A percentile compares a stretch with the other conserved stretches of the same genome.
phyloP scores from a whole-genome alignment of 2,113 vertebrate species.

The Numida meleagris region DNA sequence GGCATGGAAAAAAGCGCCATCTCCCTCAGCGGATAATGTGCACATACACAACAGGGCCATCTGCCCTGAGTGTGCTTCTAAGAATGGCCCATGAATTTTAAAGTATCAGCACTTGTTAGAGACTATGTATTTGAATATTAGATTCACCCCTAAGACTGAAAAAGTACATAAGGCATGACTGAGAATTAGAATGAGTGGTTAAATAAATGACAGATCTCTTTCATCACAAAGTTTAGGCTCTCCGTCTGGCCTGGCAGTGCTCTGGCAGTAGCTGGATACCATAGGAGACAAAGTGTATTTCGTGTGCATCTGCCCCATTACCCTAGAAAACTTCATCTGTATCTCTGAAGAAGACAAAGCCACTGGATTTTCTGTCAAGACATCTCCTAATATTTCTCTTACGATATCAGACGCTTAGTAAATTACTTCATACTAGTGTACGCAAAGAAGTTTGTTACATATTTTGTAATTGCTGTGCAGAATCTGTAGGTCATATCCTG shows the following conservation, averaged over 20 bases:
- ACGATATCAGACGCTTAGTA: slow-evolving; percentile 54
- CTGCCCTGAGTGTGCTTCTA: slow-evolving; percentile 67
- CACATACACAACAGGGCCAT: slow-evolving; percentile 46
- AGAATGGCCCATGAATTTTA: slow-evolving; percentile 50
- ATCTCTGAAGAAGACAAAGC: slow-evolving; percentile 77
- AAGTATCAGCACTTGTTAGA: slow-evolving; percentile 58
- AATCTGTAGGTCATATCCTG: not conserved
- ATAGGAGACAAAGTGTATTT: slow-evolving; percentile 74
- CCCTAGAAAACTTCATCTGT: slow-evolving; percentile 89
- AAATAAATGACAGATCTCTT: slow-evolving; percentile 57
- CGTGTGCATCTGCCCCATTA: slow-evolving; percentile 79
- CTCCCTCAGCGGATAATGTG: slow-evolving; percentile 23
- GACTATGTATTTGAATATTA: slow-evolving; percentile 24
- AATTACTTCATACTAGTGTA: slow-evolving; percentile 40
- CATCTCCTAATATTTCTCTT: slow-evolving; percentile 59
- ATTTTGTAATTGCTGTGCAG: not conserved
- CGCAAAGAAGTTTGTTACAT: slow-evolving; percentile 11
- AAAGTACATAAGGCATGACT: not conserved
- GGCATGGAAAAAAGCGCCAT: slow-evolving; percentile 1
- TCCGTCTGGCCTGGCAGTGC: slow-evolving; percentile 45
- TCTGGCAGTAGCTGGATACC: slow-evolving; percentile 70
- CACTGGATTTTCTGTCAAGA: slow-evolving; percentile 61
- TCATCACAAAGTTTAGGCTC: slow-evolving; percentile 75
- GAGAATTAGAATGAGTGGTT: slow-evolving; percentile 57
- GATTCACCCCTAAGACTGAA: slow-evolving; percentile 41